These are phyloP conservation scores for Enteromius viviparus DNA, from an alignment of 2,797 vertebrate species.

Conservation along the genomic window DNA sequence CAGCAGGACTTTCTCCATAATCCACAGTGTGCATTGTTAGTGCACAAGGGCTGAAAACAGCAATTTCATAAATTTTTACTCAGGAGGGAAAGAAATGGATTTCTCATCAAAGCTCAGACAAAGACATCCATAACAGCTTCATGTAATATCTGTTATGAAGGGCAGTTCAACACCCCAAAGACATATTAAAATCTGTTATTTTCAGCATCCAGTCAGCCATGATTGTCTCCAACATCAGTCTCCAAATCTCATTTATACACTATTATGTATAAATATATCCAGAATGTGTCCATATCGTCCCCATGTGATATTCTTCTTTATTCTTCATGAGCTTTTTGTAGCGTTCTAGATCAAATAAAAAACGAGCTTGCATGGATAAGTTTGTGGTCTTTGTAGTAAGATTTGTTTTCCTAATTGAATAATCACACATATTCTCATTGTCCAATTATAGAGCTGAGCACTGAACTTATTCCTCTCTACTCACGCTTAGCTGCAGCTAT, in stretches of 20 bases:
- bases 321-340: background rate
- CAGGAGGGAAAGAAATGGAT: background rate
- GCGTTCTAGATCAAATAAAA: background rate
- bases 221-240: background rate
- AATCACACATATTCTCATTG: constrained; percentile 7
- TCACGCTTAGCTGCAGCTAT: background rate
- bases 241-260: background rate
- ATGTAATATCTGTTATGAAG: constrained; percentile 7
- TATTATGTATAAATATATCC: background rate
- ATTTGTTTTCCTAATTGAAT: constrained; percentile 14
- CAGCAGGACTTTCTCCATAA: background rate
- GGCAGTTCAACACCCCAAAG: constrained; percentile 9
- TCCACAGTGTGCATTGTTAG: background rate
- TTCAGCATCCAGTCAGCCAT: background rate
- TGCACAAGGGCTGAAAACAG: background rate
- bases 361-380: background rate
- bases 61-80: background rate
- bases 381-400: background rate
- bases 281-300: background rate
- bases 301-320: background rate
- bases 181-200: constrained; percentile 12
- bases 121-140: background rate
- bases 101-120: background rate
- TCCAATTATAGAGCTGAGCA: background rate
- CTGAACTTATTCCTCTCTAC: constrained; percentile 2